These are phyloP conservation scores for Venturia canescens DNA, from an alignment of 1,140 invertebrate genomes.

Conservation along the genomic window DNA sequence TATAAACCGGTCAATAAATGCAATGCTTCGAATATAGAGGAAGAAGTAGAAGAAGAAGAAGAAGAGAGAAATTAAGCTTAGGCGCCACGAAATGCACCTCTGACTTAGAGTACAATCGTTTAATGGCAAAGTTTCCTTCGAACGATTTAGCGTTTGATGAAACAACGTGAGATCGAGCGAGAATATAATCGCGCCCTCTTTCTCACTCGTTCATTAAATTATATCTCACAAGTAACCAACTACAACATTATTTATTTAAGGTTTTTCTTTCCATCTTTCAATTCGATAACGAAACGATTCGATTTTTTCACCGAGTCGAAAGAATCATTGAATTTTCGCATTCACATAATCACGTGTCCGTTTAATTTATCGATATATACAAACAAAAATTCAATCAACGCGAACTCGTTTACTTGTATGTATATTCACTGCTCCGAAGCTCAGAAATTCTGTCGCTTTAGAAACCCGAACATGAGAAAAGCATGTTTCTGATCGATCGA, in stretches of 20 bases:
- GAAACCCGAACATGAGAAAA: too few relatives aligned
- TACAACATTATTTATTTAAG: not conserved
- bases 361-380: too few relatives aligned
- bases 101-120: conserved; percentile 74
- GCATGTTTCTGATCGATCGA: not conserved
- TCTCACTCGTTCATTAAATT: not conserved
- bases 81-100: conserved; percentile 65
- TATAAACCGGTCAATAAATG: not conserved
- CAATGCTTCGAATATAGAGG: not conserved
- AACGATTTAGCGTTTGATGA: conserved; percentile 46
- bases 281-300: not conserved
- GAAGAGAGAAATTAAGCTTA: conserved; percentile 44
- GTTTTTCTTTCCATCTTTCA: not conserved
- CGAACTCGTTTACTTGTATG: not conserved
- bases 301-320: not conserved
- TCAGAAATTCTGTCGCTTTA: too few relatives aligned
- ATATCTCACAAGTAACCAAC: not conserved
- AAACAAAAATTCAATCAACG: too few relatives aligned
- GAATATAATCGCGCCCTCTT: not conserved
- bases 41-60: conserved; percentile 32
- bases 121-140: conserved; percentile 70
- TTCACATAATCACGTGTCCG: too few relatives aligned
- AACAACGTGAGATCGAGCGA: conserved; percentile 47
- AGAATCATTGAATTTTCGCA: not conserved
- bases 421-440: not conserved